Conservation (phyloP, 2,888 invertebrate species). For the Octodonta nipae region DNA sequence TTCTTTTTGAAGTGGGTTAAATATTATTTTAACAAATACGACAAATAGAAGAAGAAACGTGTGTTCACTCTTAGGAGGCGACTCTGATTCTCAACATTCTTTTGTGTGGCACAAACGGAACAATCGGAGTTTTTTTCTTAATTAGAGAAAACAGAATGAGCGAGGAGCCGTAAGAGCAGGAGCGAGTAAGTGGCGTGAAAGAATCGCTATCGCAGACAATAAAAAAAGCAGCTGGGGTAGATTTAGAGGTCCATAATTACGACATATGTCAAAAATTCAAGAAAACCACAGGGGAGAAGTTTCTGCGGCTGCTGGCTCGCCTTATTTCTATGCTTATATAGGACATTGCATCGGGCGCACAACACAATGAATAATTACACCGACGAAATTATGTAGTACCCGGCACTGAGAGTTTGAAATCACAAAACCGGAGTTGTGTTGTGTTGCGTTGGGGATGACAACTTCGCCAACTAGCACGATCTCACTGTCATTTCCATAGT, state of each 20-base stretch:
- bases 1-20: no score
- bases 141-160: slow-evolving; percentile 14
- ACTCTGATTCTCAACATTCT: no score
- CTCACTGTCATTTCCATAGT: slow-evolving; percentile 19
- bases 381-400: slow-evolving; percentile 15
- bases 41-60: no score
- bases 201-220: slow-evolving; percentile 15
- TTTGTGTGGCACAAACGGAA: neutral
- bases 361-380: slow-evolving; percentile 30
- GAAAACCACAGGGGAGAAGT: slow-evolving; percentile 31
- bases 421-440: slow-evolving; percentile 18
- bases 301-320: slow-evolving; percentile 24
- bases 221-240: slow-evolving; percentile 26
- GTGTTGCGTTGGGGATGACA: slow-evolving; percentile 16
- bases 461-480: slow-evolving; percentile 19
- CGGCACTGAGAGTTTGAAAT: no score
- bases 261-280: slow-evolving; percentile 33
- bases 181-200: slow-evolving; percentile 18
- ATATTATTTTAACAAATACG: no score
- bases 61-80: no score
- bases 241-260: slow-evolving; percentile 28
- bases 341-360: slow-evolving; percentile 16
- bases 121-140: slow-evolving; percentile 10
- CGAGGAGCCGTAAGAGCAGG: no score
- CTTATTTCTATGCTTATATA: slow-evolving; percentile 9